A percentile compares a stretch with the other conserved stretches of the same genome.
These are phyloP conservation scores for Auanema sp. DNA, from an alignment of 2,888 invertebrate species.

Conservation along the genomic window DNA sequence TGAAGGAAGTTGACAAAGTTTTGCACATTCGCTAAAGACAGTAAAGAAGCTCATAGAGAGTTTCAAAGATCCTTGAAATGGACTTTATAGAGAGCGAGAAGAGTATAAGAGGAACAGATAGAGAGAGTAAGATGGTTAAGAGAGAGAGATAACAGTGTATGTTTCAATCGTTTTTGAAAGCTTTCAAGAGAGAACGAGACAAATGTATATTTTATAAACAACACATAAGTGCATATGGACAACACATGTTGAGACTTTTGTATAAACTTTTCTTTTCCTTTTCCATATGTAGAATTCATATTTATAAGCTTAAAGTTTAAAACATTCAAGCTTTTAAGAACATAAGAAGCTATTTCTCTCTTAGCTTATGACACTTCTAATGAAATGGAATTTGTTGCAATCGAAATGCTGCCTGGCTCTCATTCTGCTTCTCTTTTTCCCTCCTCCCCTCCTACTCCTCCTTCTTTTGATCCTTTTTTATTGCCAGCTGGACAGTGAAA, in stretches of 20 bases:
- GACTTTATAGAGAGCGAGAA: no score
- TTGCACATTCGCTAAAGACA: no score
- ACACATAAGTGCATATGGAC: background rate
- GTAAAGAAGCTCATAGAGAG: no score
- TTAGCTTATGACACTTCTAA: no score
- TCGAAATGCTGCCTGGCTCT: background rate
- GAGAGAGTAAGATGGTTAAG: conserved; percentile 7
- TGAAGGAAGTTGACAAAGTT: no score
- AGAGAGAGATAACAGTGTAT: background rate
- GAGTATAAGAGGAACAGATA: no score
- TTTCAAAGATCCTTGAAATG: no score
- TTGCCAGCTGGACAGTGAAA: no score
- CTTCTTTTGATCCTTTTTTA: background rate
- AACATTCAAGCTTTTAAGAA: no score
- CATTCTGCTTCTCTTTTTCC: no score
- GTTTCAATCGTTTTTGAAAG: background rate
- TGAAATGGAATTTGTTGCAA: background rate
- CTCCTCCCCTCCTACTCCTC: background rate
- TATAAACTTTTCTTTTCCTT: background rate
- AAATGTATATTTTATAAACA: background rate
- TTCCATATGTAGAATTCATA: conserved; percentile 2
- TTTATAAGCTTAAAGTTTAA: background rate
- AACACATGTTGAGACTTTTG: no score
- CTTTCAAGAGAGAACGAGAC: background rate
- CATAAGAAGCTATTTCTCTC: no score